phyloP scores from a whole-genome alignment of 2,888 invertebrate genomes.

The Parelbella ahira region DNA sequence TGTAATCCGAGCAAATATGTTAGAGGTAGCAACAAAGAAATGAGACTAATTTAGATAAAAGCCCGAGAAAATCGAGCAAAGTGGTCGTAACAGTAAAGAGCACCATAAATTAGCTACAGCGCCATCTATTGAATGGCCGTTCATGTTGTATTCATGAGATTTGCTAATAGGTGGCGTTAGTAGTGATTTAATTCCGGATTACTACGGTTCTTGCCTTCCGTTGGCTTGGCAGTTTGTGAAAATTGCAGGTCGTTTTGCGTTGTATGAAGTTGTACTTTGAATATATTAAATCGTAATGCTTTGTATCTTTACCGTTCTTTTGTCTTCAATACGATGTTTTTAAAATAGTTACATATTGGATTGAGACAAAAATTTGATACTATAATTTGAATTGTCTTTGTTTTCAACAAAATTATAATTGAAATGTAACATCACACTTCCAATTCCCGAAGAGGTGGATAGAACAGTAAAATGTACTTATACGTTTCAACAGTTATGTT shows the following conservation, averaged over 20 bases:
- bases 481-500: too few species aligned
- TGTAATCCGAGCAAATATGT: slow-evolving; percentile 54
- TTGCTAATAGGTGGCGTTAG: slow-evolving; percentile 66
- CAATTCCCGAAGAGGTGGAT: too few species aligned
- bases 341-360: too few species aligned
- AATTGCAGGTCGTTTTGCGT: neutral
- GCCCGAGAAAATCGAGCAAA: slow-evolving; percentile 57
- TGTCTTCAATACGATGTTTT: too few species aligned
- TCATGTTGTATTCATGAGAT: slow-evolving; percentile 67
- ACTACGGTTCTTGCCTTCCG: slow-evolving; percentile 14
- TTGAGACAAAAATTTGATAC: too few species aligned
- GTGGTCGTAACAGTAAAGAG: slow-evolving; percentile 59
- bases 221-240: slow-evolving; percentile 7
- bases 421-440: too few species aligned
- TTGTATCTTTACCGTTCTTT: too few species aligned
- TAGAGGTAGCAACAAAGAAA: slow-evolving; percentile 50
- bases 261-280: slow-evolving; percentile 9
- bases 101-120: slow-evolving; percentile 57
- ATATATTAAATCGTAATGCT: too few species aligned
- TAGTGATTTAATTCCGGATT: slow-evolving; percentile 58
- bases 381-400: too few species aligned
- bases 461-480: too few species aligned
- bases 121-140: slow-evolving; percentile 56
- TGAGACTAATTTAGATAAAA: slow-evolving; percentile 67
- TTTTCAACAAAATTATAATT: too few species aligned